These are phyloP conservation scores for Dicyrtoma fusca DNA, from an alignment of 2,888 invertebrate genomes.

Conservation along the genomic window DNA sequence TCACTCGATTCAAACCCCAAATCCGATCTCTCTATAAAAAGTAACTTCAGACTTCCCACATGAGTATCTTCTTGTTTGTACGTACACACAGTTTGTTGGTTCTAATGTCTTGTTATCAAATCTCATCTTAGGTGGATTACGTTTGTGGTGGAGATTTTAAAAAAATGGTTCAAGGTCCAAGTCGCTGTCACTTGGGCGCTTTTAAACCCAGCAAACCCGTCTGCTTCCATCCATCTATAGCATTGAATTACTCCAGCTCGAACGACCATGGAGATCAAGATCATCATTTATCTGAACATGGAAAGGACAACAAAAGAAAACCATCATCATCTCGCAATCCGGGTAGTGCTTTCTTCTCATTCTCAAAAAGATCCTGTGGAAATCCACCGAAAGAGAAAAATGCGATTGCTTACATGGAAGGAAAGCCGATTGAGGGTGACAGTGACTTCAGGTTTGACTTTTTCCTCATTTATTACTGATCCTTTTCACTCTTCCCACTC, in stretches of 20 bases:
- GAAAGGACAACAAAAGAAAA: conserved; percentile 31
- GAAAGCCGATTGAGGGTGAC: conserved; percentile 67
- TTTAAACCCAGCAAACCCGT: conserved; percentile 79
- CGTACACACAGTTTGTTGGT: not conserved
- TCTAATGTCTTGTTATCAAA: not conserved
- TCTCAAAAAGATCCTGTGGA: conserved; percentile 63
- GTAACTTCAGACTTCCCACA: conserved; percentile 60
- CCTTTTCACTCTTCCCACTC: too few relatives aligned
- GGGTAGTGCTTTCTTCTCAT: not conserved
- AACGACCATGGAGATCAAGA: conserved; percentile 28
- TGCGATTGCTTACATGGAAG: conserved; percentile 72
- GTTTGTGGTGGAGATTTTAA: conserved; percentile 50
- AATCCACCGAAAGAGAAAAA: conserved; percentile 75
- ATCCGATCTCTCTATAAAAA: too few relatives aligned
- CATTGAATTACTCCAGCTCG: conserved; percentile 37
- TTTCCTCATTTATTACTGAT: too few relatives aligned
- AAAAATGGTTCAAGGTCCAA: conserved; percentile 49
- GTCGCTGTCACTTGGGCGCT: conserved; percentile 72
- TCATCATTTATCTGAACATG: conserved; percentile 28
- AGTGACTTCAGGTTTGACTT: conserved; percentile 62
- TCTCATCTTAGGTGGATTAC: conserved; percentile 49
- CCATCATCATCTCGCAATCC: conserved; percentile 10
- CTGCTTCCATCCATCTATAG: conserved; percentile 61
- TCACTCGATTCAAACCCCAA: not conserved
- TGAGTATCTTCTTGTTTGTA: not conserved